Percentiles rank a stretch among this genome's conserved stretches.
Conservation (phyloP, 2,797 vertebrate species). For the Australoheros facetus region DNA sequence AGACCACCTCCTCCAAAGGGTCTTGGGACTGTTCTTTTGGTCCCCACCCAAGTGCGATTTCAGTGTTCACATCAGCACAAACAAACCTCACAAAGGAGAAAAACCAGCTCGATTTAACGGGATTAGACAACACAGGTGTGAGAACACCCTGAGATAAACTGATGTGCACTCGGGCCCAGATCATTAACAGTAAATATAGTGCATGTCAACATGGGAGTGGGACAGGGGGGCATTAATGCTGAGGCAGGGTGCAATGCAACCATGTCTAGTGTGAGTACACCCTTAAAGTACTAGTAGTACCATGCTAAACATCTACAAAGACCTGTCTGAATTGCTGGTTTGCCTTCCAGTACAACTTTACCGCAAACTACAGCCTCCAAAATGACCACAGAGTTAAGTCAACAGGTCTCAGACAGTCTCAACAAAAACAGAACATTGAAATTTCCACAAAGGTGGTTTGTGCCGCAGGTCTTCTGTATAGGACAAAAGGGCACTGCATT, state of each 20-base stretch:
- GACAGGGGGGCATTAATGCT: background rate
- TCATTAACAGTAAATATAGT: background rate
- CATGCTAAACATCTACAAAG: conserved; percentile 30
- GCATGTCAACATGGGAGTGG: background rate
- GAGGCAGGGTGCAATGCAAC: background rate
- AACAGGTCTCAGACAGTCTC: conserved; percentile 44
- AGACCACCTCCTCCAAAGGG: background rate
- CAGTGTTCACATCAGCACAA: background rate
- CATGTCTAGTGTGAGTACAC: background rate
- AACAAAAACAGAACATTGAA: conserved; percentile 52
- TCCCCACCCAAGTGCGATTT: background rate
- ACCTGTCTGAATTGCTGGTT: conserved; percentile 42
- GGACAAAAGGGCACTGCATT: background rate
- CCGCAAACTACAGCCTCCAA: conserved; percentile 58
- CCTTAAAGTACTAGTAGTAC: conserved; percentile 6
- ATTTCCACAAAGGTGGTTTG: conserved; percentile 26
- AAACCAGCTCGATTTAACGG: background rate
- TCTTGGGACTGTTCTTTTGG: background rate
- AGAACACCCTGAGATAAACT: background rate
- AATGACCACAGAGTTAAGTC: conserved; percentile 41
- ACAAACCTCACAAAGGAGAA: background rate
- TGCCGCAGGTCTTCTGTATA: background rate
- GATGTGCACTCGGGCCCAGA: background rate
- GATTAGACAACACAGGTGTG: background rate
- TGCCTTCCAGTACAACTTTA: conserved; percentile 43